Conservation (phyloP, 2,888 invertebrate species). For the Periphyllus acericola region DNA sequence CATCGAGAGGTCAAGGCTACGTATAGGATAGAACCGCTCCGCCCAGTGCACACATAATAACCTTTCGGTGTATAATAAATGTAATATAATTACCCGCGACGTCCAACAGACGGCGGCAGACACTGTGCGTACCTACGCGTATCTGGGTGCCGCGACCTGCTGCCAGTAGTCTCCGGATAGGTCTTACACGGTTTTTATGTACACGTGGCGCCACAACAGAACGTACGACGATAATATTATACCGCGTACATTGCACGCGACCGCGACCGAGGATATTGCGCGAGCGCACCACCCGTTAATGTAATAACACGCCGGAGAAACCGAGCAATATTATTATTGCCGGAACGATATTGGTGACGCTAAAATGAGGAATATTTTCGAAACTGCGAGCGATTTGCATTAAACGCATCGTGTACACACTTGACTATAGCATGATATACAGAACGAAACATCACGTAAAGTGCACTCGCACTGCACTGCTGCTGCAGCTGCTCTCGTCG, state of each 20-base stretch:
- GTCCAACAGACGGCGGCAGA: not conserved
- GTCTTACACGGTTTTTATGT: not conserved
- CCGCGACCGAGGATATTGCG: not conserved
- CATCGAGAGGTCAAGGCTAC: conserved; percentile 59
- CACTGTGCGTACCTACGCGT: not conserved
- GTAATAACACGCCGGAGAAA: too few species aligned
- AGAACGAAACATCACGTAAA: too few species aligned
- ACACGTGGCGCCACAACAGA: conserved; percentile 22
- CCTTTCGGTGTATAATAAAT: conserved; percentile 23
- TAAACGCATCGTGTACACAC: too few species aligned
- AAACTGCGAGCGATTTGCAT: too few species aligned
- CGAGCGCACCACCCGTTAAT: too few species aligned
- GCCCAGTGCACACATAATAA: not conserved
- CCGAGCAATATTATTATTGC: too few species aligned
- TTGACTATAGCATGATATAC: too few species aligned
- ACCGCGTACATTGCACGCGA: not conserved
- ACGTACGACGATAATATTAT: not conserved
- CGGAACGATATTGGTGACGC: too few species aligned
- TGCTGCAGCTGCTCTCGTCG: too few species aligned
- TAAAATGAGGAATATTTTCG: too few species aligned
- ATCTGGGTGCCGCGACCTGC: not conserved
- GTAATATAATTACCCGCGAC: not conserved
- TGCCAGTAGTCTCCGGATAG: not conserved
- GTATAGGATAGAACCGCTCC: conserved; percentile 6
- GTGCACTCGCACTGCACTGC: too few species aligned